phyloP scores from a whole-genome alignment of 2,113 vertebrate species.

The Forbesichthys agassizii region DNA sequence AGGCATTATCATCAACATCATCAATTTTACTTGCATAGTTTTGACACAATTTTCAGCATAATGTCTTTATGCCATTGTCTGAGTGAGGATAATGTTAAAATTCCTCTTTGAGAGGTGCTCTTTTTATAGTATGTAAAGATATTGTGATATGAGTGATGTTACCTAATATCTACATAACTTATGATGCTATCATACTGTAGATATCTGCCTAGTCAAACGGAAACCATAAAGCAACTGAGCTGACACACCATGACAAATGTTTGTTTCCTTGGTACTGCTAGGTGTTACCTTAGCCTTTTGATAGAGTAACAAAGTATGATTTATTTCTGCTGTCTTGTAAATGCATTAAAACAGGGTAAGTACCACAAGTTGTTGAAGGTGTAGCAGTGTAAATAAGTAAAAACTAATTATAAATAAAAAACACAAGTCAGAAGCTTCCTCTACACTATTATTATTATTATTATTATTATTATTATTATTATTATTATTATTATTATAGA shows the following conservation, averaged over 20 bases:
- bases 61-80: not conserved
- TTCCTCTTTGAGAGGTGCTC: not conserved
- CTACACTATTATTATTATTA: no score
- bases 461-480: no score
- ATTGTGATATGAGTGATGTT: slow-evolving; percentile 20
- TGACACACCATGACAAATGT: slow-evolving; percentile 34
- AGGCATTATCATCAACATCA: not conserved
- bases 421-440: no score
- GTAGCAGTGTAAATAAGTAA: no score
- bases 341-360: no score
- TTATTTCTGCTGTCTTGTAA: no score
- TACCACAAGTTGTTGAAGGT: no score
- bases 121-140: slow-evolving; percentile 8
- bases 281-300: no score
- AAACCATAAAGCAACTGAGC: slow-evolving; percentile 35
- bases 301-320: no score
- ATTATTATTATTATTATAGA: no score
- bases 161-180: slow-evolving; percentile 25
- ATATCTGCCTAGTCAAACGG: slow-evolving; percentile 43
- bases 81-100: not conserved
- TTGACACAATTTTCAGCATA: not conserved
- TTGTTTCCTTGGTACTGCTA: slow-evolving; percentile 25
- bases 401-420: no score
- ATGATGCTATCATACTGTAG: not conserved
- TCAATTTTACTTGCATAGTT: not conserved